These are phyloP conservation scores for Lindbergichthys nudifrons DNA, from an alignment of 2,797 vertebrate species.

Conservation along the genomic window DNA sequence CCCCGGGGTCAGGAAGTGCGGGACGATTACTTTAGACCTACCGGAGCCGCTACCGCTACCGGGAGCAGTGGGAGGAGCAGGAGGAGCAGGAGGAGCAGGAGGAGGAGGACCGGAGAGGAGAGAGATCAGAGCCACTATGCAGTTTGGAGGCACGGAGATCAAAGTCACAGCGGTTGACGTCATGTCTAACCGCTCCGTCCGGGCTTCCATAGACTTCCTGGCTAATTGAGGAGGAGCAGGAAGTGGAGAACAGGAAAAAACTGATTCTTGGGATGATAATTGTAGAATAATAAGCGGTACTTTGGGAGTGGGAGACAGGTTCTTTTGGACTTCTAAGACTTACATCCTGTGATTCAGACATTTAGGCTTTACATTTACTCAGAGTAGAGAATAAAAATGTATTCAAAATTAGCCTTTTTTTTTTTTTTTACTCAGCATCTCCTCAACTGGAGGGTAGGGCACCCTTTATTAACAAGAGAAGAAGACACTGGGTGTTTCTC, in stretches of 20 bases:
- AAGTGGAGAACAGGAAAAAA: slow-evolving; percentile 39
- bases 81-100: slow-evolving; percentile 16
- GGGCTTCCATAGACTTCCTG: slow-evolving; percentile 95
- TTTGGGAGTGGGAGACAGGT: slow-evolving; percentile 46
- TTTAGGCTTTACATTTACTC: slow-evolving; percentile 9
- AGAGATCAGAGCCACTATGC: slow-evolving; percentile 95
- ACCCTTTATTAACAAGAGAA: not conserved
- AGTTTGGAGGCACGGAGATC: slow-evolving; percentile 98
- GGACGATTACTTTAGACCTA: slow-evolving; percentile 92
- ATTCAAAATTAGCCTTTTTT: not conserved
- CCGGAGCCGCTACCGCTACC: slow-evolving; percentile 66
- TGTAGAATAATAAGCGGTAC: slow-evolving; percentile 48
- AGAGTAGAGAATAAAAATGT: slow-evolving; percentile 4
- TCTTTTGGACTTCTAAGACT: slow-evolving; percentile 4
- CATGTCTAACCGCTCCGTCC: slow-evolving; percentile 87
- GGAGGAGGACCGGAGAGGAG: slow-evolving; percentile 78
- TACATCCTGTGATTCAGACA: slow-evolving; percentile 8
- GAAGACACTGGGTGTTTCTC: too few relatives aligned
- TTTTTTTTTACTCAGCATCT: not conserved
- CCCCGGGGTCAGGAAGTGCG: slow-evolving; percentile 92
- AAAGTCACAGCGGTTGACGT: slow-evolving; percentile 93
- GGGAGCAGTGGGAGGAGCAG: slow-evolving; percentile 53
- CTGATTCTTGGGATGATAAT: slow-evolving; percentile 34
- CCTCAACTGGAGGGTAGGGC: not conserved
- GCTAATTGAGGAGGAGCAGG: slow-evolving; percentile 86